Conservation (phyloP, 2,888 invertebrate species). For the Horisme vitalbata region DNA sequence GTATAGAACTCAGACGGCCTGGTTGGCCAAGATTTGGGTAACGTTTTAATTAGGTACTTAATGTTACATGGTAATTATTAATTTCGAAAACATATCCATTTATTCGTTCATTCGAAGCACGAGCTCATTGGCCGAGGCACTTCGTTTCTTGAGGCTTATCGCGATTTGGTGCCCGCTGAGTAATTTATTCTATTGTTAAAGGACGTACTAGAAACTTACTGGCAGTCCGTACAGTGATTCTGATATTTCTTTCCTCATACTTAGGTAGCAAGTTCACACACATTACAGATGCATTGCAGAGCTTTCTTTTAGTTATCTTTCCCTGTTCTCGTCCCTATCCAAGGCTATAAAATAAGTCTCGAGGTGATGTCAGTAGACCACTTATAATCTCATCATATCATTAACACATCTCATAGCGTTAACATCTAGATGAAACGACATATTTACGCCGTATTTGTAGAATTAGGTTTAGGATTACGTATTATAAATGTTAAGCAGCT, state of each 20-base stretch:
- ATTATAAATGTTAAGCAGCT: slow-evolving; percentile 59
- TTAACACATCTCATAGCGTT: slow-evolving; percentile 77
- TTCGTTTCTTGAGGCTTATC: slow-evolving; percentile 1
- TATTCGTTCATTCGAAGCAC: too few relatives aligned
- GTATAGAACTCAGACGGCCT: too few relatives aligned
- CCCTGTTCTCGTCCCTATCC: slow-evolving; percentile 35
- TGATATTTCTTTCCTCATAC: background rate
- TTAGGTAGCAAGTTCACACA: background rate
- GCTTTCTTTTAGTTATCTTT: background rate
- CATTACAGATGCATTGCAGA: slow-evolving; percentile 1
- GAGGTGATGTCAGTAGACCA: slow-evolving; percentile 32
- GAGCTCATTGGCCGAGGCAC: background rate
- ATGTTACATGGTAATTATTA: too few relatives aligned
- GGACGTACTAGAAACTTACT: slow-evolving; percentile 6
- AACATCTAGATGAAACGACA: slow-evolving; percentile 69
- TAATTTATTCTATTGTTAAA: background rate
- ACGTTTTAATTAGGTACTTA: too few relatives aligned
- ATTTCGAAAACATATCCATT: slow-evolving; percentile 72
- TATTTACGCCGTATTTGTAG: slow-evolving; percentile 64
- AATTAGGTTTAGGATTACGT: slow-evolving; percentile 52
- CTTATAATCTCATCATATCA: slow-evolving; percentile 74
- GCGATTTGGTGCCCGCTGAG: slow-evolving; percentile 6
- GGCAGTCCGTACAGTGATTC: slow-evolving; percentile 12
- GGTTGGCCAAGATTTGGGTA: too few relatives aligned
- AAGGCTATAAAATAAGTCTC: slow-evolving; percentile 39